Evolutionary conservation across 2,113 vertebrate genomes (phyloP).

Genomic region (Rhipidura dahli): DNA sequence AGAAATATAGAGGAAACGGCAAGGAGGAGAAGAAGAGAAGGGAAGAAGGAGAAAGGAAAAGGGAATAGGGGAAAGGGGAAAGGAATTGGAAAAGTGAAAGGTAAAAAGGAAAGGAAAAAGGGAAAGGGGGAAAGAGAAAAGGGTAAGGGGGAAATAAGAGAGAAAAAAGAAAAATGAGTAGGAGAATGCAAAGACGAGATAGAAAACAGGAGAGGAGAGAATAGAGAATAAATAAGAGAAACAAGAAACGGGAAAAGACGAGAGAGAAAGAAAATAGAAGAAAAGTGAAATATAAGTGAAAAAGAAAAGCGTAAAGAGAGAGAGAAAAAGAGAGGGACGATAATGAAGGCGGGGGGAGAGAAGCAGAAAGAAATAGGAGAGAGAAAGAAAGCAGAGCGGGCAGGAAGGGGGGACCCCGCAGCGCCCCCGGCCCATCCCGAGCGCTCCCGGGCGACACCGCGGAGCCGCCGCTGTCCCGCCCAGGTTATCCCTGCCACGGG

Average conservation of each 20-base stretch:
- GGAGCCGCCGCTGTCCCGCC: slow-evolving; percentile 74
- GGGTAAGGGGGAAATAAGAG: background rate
- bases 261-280: background rate
- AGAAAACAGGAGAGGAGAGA: background rate
- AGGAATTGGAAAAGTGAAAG: fast-evolving
- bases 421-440: background rate
- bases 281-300: background rate
- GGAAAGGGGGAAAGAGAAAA: background rate
- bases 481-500: slow-evolving; percentile 49
- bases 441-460: background rate
- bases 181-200: background rate
- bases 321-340: background rate
- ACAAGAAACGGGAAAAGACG: background rate
- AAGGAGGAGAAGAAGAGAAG: background rate
- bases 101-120: too few relatives aligned
- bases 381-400: background rate
- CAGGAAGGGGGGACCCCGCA: background rate
- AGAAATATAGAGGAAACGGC: background rate
- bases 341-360: background rate
- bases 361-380: too few relatives aligned
- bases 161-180: too few relatives aligned
- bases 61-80: background rate
- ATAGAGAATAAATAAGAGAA: background rate
- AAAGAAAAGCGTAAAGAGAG: background rate
- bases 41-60: background rate